phyloP scores from a whole-genome alignment of 2,797 vertebrate genomes.

The Scleropages formosus region DNA sequence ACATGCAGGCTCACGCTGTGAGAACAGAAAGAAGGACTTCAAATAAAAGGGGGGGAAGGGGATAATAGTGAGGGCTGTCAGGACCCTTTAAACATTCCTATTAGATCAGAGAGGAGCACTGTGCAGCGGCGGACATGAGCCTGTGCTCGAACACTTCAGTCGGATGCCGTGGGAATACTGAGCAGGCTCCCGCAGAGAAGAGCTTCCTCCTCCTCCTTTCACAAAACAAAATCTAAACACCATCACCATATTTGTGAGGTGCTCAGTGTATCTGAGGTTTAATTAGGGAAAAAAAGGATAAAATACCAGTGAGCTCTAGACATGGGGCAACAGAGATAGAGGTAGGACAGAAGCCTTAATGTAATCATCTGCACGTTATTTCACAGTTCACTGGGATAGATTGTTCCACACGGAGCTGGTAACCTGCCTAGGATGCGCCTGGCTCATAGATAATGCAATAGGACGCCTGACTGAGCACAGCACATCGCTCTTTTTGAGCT shows the following conservation, averaged over 20 bases:
- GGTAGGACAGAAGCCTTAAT: conserved; percentile 18
- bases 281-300: no score
- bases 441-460: conserved; percentile 1
- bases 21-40: neutral
- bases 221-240: neutral
- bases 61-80: neutral
- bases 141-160: neutral
- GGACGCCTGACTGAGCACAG: no score
- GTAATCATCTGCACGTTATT: conserved; percentile 38
- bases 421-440: neutral
- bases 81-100: neutral
- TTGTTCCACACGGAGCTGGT: conserved; percentile 14
- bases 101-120: neutral
- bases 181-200: neutral
- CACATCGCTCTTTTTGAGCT: no score
- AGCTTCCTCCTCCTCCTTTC: conserved; percentile 12
- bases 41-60: neutral
- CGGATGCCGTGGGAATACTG: neutral
- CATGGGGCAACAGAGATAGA: conserved; percentile 27
- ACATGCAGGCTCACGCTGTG: conserved; percentile 19
- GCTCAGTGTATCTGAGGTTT: no score
- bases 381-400: conserved; percentile 23
- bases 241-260: conserved; percentile 31
- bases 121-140: neutral
- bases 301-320: conserved; percentile 33